These are phyloP conservation scores for Hymenopus coronatus DNA, from an alignment of 2,888 invertebrate genomes.

Conservation along the genomic window DNA sequence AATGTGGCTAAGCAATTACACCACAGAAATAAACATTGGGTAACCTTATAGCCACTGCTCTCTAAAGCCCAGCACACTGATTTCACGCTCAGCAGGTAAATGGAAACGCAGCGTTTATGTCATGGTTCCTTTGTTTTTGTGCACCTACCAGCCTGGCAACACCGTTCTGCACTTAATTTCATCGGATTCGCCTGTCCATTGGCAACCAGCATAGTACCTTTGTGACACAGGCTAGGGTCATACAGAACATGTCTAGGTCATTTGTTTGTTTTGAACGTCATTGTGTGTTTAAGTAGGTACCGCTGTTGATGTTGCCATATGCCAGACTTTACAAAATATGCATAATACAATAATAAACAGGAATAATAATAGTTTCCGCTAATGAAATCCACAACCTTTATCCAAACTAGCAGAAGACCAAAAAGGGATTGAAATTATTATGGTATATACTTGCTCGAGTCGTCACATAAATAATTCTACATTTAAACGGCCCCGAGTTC, in stretches of 20 bases:
- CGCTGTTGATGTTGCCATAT: no score
- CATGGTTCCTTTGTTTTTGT: neutral
- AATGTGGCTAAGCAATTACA: neutral
- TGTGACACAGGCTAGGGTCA: neutral
- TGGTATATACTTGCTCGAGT: no score
- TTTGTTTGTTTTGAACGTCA: neutral
- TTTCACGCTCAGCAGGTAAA: neutral
- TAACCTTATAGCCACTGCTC: neutral
- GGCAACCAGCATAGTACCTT: neutral
- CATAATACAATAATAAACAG: no score
- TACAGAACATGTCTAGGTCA: no score
- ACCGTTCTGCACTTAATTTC: neutral
- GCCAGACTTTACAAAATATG: no score
- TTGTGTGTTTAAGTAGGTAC: no score
- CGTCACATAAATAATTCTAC: no score
- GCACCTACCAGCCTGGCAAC: neutral
- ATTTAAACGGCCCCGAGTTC: no score
- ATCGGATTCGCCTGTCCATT: neutral
- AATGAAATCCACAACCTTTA: no score
- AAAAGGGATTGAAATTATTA: no score
- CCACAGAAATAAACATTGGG: neutral
- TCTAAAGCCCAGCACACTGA: neutral
- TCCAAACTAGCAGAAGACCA: no score
- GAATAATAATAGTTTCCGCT: no score
- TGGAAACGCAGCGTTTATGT: neutral